Percentiles rank a stretch among this genome's conserved stretches.
phyloP scores from a whole-genome alignment of 2,888 invertebrate genomes.

The Spisula subtruncata region DNA sequence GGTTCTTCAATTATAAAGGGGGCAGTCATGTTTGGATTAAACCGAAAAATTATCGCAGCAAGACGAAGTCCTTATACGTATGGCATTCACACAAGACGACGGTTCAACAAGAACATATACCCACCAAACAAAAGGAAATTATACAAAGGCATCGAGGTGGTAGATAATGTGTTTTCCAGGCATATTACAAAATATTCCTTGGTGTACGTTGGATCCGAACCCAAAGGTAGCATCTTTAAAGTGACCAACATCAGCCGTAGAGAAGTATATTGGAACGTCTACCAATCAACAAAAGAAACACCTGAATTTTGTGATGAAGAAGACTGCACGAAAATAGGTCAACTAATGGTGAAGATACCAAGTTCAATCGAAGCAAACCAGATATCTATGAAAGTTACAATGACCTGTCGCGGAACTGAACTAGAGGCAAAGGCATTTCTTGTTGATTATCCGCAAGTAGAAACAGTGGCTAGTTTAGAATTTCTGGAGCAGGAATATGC shows the following conservation, averaged over 20 bases:
- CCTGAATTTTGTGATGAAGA: constrained; percentile 64
- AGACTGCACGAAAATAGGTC: constrained; percentile 54
- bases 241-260: constrained; percentile 46
- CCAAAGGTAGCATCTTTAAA: constrained; percentile 27
- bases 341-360: constrained; percentile 49
- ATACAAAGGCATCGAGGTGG: constrained; percentile 44
- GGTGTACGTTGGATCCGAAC: constrained; percentile 50
- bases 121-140: neutral
- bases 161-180: constrained; percentile 61
- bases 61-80: constrained; percentile 67
- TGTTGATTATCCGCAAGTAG: neutral
- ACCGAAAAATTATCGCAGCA: constrained; percentile 60
- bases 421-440: constrained; percentile 57
- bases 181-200: constrained; percentile 56
- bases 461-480: neutral
- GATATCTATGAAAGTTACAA: constrained; percentile 47
- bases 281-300: constrained; percentile 45
- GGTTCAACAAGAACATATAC: constrained; percentile 46
- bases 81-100: constrained; percentile 63
- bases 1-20: constrained; percentile 66
- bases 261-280: constrained; percentile 65
- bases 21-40: constrained; percentile 65
- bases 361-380: neutral
- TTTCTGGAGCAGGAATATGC: constrained; percentile 23
- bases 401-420: constrained; percentile 67